Base-by-base conservation (phyloP, 2,888 invertebrate genomes). In the Muscina levida region DNA sequence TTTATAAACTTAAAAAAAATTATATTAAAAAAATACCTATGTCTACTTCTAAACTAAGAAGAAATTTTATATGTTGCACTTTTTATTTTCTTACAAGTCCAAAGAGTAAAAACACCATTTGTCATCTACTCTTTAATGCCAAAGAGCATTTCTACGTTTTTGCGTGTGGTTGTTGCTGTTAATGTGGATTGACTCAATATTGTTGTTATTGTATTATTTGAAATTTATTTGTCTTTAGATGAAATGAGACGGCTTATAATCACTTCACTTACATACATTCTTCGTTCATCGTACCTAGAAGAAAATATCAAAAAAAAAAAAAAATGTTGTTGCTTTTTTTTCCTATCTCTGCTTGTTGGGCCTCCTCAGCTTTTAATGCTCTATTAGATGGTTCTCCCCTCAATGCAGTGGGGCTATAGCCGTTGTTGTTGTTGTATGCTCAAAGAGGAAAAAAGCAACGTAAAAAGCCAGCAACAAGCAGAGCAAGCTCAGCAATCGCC, bases 221-320 rank as follows among this genome's bases (percentile, higher is more conserved):
- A 88, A 88, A 88, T 88, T 88, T 88, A 88, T 88, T 88, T 88
- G 88, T 86, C 88, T 87, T 88, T 88, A 85, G 88, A 86, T 85
- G 87, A 88, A 88, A 88, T 88, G 89, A 88, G 88, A 88, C 87
- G 89, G 88, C 88, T 88, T 88, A 88, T 88, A 88, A 85, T 86
- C 78, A 71, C 85, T 74, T 84, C 77, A 19, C 59, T 5, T 5
- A 42, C 62, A 53, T 8, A 17, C 22, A 71, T 57, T n/a, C n/a
- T n/a, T n/a, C n/a, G n/a, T n/a, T n/a, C n/a, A 8, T 31, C 31
- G 31, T 31, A 31, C 31, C 31, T 31, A 31, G n/a, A n/a, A 53
- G 17, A 22, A 4, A 53, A 22, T 24, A 22, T 22, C 6, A 4
- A 24, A 53, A 53, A 24, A 17, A 10, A 53, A 22, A 24, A 8